phyloP scores from a whole-genome alignment of 2,113 vertebrate genomes.

The Carettochelys insculpta region DNA sequence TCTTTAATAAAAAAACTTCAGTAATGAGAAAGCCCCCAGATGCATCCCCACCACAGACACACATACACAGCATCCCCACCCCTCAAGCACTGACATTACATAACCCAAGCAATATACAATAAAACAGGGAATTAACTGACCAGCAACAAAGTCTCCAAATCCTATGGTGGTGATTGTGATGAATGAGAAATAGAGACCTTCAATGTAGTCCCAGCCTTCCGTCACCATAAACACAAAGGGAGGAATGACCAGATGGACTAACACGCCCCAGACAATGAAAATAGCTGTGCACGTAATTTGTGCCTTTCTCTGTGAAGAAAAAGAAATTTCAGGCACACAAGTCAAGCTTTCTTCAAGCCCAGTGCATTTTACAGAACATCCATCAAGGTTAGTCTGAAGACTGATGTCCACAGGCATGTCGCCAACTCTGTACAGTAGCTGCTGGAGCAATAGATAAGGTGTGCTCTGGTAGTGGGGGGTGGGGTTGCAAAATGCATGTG shows the following conservation, averaged over 20 bases:
- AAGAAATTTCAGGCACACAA: background rate
- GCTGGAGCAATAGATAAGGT: background rate
- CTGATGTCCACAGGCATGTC: background rate
- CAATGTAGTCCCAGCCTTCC: slow-evolving; percentile 94
- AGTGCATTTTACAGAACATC: background rate
- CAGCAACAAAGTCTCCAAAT: slow-evolving; percentile 96
- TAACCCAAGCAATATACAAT: background rate
- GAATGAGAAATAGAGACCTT: slow-evolving; percentile 97
- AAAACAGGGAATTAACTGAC: slow-evolving; percentile 69
- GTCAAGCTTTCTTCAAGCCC: background rate
- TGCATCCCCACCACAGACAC: background rate
- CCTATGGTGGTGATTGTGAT: slow-evolving; percentile 97
- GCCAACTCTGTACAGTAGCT: background rate
- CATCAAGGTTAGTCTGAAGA: background rate
- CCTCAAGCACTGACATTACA: background rate
- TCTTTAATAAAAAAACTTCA: background rate
- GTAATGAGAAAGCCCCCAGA: background rate
- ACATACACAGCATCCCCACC: no score
- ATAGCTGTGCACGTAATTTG: slow-evolving; percentile 96
- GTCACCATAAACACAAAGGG: slow-evolving; percentile 96
- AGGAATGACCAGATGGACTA: slow-evolving; percentile 93
- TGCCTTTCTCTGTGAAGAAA: slow-evolving; percentile 85
- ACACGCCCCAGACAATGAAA: slow-evolving; percentile 93
- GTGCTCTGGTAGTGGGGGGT: background rate
- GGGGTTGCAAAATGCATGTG: background rate